A percentile compares a stretch with the other conserved stretches of the same genome.
Conservation (phyloP, 2,797 vertebrate species). For the Gambusia yucatana region DNA sequence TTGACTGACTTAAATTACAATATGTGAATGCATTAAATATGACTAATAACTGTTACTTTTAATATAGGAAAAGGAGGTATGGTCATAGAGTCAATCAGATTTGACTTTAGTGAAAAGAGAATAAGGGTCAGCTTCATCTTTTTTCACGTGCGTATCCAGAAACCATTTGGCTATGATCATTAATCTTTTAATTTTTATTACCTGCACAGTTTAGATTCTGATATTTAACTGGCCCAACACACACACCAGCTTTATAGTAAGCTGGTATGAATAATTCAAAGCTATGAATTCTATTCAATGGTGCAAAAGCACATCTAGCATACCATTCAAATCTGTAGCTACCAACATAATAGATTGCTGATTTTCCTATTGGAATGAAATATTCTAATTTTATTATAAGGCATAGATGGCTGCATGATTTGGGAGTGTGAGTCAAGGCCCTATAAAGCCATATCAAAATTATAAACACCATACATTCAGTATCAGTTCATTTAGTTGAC, state of each 20-base stretch:
- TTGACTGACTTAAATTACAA: background rate
- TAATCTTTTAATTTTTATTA: slow-evolving; percentile 25
- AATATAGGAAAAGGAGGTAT: background rate
- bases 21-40: background rate
- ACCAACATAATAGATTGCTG: slow-evolving; percentile 55
- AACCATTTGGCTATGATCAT: slow-evolving; percentile 40
- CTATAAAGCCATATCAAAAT: slow-evolving; percentile 10
- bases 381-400: slow-evolving; percentile 58
- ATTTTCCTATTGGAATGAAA: slow-evolving; percentile 60
- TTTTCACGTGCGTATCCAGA: slow-evolving; percentile 15
- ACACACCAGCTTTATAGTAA: slow-evolving; percentile 31
- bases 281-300: slow-evolving; percentile 46
- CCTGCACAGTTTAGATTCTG: slow-evolving; percentile 31
- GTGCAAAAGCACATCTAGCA: slow-evolving; percentile 49
- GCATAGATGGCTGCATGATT: slow-evolving; percentile 43
- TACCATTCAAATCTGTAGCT: slow-evolving; percentile 53
- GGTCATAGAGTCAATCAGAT: slow-evolving; percentile 14
- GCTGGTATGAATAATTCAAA: slow-evolving; percentile 61
- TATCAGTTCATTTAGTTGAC: slow-evolving; percentile 1
- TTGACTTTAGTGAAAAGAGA: slow-evolving; percentile 21
- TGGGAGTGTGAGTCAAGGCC: background rate
- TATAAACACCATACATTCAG: slow-evolving; percentile 22
- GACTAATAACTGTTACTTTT: background rate
- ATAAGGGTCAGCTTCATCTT: slow-evolving; percentile 38
- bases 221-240: slow-evolving; percentile 24